Evolutionary conservation across 2,888 invertebrate genomes (phyloP), one percentile per base, ranked within the genome.

Genomic region (Drosophila mercatorum): DNA sequence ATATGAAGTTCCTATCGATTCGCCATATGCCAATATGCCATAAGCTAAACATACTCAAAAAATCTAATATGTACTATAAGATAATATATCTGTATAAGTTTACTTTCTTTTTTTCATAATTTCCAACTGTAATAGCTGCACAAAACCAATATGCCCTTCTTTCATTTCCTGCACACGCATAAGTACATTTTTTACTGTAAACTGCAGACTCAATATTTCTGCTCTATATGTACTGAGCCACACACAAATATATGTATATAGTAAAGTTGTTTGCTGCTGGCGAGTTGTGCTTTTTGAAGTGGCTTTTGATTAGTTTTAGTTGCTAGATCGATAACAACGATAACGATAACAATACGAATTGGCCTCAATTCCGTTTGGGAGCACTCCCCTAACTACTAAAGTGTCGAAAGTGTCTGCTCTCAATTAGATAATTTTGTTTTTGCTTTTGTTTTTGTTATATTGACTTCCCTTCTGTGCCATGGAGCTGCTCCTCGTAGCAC

Each of bases 221-320:
- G 65, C 81, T 88, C 85, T 83, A 17, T 11, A 31, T 34, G 17
- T 34, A 34, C 31, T 1, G 2, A 31, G 5, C 4, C 7, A 7
- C 31, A 34, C 6, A 34, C 7, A 34, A 34, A 34, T 34, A 34
- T 34, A 43, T 17, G n/a, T 44, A 17, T 34, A 22, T 51, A 51
- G 34, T 51, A 12, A 36, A 22, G 63, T 44, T 55, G 57, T 67
- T 59, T 75, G 28, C 41, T 43, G 31, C 40, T 46, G 53, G 47
- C 57, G 44, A 57, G 53, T 34, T 60, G 46, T 38, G 36, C 60
- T 59, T 88, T 62, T 59, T 88, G 81, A 86, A 86, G 89, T 79
- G 76, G 66, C 68, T 83, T 86, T 81, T 83, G 83, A 88, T 88
- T 84, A 80, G 77, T 74, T 72, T 74, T 62, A 79, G 76, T 67